A percentile compares a stretch with the other conserved stretches of the same genome.
These are phyloP conservation scores for Platysteira castanea DNA, from an alignment of 2,113 vertebrate species.

Conservation along the genomic window DNA sequence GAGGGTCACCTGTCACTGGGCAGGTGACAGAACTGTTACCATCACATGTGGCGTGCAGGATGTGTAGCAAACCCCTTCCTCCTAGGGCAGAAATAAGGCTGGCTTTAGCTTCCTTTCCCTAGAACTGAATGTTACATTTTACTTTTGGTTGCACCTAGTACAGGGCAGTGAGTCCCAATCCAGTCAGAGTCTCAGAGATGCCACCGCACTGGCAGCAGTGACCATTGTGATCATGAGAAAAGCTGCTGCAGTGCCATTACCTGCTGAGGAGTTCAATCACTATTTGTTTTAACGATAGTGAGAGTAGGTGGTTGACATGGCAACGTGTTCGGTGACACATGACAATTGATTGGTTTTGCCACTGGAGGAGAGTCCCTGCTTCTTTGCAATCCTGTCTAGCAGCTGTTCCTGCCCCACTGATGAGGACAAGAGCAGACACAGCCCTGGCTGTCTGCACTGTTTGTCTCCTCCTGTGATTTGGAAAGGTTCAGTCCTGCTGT, in stretches of 20 bases:
- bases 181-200: neutral
- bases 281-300: neutral
- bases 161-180: neutral
- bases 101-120: neutral
- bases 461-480: neutral
- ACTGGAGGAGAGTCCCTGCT: neutral
- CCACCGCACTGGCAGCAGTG: neutral
- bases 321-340: neutral
- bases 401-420: neutral
- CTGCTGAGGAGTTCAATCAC: neutral
- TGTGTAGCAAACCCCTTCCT: neutral
- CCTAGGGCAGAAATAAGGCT: neutral
- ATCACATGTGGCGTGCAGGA: fast-evolving
- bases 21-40: neutral
- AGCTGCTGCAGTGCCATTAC: neutral
- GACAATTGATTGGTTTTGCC: neutral
- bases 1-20: neutral
- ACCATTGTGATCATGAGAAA: neutral
- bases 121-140: neutral
- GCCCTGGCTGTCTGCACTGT: neutral
- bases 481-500: neutral
- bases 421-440: neutral
- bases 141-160: neutral
- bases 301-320: neutral
- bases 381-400: neutral